Percentiles rank a stretch among this genome's conserved stretches.
Conservation (phyloP, 2,888 invertebrate species). For the Parasteatoda lunata region DNA sequence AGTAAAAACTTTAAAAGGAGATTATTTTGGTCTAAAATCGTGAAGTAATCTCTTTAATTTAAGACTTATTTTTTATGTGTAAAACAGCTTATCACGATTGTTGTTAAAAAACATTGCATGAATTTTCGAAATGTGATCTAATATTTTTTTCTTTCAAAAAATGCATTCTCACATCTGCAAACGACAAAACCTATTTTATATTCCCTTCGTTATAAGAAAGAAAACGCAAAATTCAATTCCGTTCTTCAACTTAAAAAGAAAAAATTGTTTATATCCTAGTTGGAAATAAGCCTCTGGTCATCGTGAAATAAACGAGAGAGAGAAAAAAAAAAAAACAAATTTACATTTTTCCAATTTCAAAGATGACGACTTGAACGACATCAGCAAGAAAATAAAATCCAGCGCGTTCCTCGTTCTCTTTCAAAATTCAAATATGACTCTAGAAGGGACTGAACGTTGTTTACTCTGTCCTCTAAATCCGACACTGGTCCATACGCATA, state of each 20-base stretch:
- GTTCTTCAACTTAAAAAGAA: neutral
- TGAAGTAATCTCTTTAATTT: too few relatives aligned
- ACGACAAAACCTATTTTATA: neutral
- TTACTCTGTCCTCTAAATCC: slow-evolving; percentile 26
- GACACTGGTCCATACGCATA: slow-evolving; percentile 3
- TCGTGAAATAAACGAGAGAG: neutral
- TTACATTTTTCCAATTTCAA: slow-evolving; percentile 53
- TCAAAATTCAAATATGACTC: slow-evolving; percentile 50
- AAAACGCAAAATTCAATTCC: neutral
- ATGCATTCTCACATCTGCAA: too few relatives aligned
- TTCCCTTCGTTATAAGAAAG: neutral
- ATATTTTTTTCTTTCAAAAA: too few relatives aligned
- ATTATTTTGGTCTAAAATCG: too few relatives aligned
- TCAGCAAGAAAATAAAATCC: neutral
- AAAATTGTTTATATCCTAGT: neutral
- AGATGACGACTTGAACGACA: neutral
- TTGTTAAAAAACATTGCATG: too few relatives aligned
- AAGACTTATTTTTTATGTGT: too few relatives aligned
- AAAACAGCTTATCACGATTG: too few relatives aligned
- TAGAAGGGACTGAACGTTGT: slow-evolving; percentile 12
- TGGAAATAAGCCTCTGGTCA: slow-evolving; percentile 23
- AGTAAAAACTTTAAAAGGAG: too few relatives aligned
- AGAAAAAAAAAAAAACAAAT: slow-evolving; percentile 8
- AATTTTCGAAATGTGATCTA: too few relatives aligned
- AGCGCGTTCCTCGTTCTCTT: neutral